These are phyloP conservation scores for Limnephilus auricula DNA, from an alignment of 2,888 invertebrate species.

Conservation along the genomic window DNA sequence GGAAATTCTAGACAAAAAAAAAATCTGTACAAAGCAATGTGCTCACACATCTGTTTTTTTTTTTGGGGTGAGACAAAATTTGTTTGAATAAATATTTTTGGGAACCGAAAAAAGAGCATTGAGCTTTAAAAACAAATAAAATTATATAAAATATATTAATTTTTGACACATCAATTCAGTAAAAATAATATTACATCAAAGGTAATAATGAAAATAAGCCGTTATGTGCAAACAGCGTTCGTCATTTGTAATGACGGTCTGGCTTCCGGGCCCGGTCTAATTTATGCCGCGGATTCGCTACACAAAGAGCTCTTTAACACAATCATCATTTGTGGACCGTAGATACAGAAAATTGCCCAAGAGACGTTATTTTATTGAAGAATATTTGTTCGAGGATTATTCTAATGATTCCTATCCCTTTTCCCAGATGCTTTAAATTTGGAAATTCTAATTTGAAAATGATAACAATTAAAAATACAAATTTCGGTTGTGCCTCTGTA, in stretches of 20 bases:
- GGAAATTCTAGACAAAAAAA: too few relatives aligned
- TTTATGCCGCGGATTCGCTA: slow-evolving; percentile 10
- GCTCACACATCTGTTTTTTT: too few relatives aligned
- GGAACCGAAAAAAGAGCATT: neutral
- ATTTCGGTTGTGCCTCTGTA: too few relatives aligned
- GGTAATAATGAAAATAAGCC: neutral
- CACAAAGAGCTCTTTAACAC: slow-evolving; percentile 20
- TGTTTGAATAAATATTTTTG: neutral
- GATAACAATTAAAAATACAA: neutral
- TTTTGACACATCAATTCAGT: neutral
- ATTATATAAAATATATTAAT: neutral
- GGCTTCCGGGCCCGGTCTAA: neutral
- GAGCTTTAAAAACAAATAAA: neutral
- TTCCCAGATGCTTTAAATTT: neutral
- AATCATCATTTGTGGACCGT: slow-evolving; percentile 1
- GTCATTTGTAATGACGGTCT: neutral
- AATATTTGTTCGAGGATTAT: slow-evolving; percentile 26
- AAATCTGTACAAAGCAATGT: too few relatives aligned
- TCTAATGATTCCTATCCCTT: neutral
- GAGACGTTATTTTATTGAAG: neutral
- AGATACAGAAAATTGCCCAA: neutral
- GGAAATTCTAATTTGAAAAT: neutral
- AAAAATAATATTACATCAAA: neutral
- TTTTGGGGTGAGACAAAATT: too few relatives aligned
- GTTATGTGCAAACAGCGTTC: neutral